A percentile compares a stretch with the other conserved stretches of the same genome.
Evolutionary conservation across 1,140 invertebrate genomes (phyloP).

Genomic region (Drosophila littoralis): DNA sequence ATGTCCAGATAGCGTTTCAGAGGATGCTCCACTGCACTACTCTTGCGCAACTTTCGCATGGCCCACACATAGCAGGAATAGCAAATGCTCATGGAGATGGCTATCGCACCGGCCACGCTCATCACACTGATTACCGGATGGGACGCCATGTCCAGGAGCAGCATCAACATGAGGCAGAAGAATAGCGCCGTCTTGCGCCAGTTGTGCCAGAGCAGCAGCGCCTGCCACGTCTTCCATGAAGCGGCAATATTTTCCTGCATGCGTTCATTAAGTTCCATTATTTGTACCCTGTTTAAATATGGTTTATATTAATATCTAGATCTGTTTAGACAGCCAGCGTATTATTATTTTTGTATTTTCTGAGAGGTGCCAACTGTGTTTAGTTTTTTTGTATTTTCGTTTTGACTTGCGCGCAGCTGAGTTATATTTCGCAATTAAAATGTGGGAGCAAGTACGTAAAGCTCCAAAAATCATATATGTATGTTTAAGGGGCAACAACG

Average conservation of each 20-base stretch:
- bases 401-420: too few species aligned
- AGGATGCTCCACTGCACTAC: conserved; percentile 14
- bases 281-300: neutral
- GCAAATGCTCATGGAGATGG: conserved; percentile 28
- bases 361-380: conserved; percentile 1
- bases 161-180: conserved; percentile 30
- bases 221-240: conserved; percentile 11
- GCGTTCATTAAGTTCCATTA: conserved; percentile 13
- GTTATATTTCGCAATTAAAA: too few species aligned
- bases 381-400: neutral
- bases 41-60: conserved; percentile 28
- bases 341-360: neutral
- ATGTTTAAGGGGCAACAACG: too few species aligned
- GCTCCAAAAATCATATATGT: too few species aligned
- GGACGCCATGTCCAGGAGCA: conserved; percentile 50
- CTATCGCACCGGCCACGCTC: conserved; percentile 52
- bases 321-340: conserved; percentile 1
- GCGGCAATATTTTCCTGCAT: neutral
- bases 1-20: conserved; percentile 21
- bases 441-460: too few species aligned
- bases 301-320: conserved; percentile 5
- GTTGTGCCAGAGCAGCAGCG: conserved; percentile 61
- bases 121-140: conserved; percentile 67
- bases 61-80: conserved; percentile 37
- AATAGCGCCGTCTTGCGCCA: conserved; percentile 36